Conservation (phyloP, 2,797 vertebrate genomes). For the Anisognathus igniventris region DNA sequence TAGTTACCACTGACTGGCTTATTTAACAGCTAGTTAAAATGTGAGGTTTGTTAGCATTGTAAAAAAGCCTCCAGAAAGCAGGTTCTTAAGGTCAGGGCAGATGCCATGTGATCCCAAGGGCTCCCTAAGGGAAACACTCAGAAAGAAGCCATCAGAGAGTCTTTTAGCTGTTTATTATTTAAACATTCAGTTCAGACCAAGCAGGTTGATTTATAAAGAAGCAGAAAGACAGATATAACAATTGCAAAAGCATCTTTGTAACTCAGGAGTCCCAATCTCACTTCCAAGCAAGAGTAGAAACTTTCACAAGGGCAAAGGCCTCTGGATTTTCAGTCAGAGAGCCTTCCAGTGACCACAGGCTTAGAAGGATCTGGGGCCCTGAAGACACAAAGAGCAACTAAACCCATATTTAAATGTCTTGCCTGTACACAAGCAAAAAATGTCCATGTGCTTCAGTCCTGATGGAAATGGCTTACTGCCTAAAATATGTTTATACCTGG, state of each 20-base stretch:
- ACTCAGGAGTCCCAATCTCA: background rate
- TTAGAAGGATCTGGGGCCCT: background rate
- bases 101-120: background rate
- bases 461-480: background rate
- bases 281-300: background rate
- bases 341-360: background rate
- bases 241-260: constrained; percentile 12
- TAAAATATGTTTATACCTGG: background rate
- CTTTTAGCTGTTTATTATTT: constrained; percentile 26
- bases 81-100: constrained; percentile 5
- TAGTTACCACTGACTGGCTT: constrained; percentile 12
- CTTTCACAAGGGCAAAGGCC: background rate
- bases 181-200: constrained; percentile 2
- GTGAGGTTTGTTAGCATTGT: constrained; percentile 8
- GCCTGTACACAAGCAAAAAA: background rate
- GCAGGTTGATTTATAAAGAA: constrained; percentile 38
- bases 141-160: constrained; percentile 7
- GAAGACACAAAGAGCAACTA: background rate
- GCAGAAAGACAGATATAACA: background rate
- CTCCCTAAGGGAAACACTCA: background rate
- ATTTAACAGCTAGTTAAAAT: constrained; percentile 38
- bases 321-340: background rate
- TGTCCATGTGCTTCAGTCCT: background rate
- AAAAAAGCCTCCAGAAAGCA: constrained; percentile 28
- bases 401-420: background rate